Base-by-base conservation (phyloP, 2,797 vertebrate species). In the Prionace glauca region DNA sequence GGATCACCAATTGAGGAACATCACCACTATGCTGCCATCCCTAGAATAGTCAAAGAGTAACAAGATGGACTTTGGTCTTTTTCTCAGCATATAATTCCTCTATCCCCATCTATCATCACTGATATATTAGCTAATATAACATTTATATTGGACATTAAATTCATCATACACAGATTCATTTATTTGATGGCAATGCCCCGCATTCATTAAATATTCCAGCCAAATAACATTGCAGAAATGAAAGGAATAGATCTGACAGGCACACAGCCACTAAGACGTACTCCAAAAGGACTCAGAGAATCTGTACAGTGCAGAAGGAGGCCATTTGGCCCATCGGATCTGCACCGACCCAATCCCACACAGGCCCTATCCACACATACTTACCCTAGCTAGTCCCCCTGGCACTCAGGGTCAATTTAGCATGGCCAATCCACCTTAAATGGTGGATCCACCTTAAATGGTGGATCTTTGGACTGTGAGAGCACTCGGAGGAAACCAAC, bases 151-250 rank as follows among this genome's bases (percentile, higher is more conserved):
- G 60, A 91, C 60, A 91, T 62, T 20, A n/a, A n/a, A 67, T 91
- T 65, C 32, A 91, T 91, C 88, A 36, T 16, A 5, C 88, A 67
- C 32, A 67, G 62, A 91, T 36, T 91, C 36, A 36, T 67, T 65
- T 41, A 41, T 67, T 91, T 67, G 88, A 91, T n/a, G 60, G 60
- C 88, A 65, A 22, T 8, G 7, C 60, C n/a, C 32, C 60, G 67
- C 16, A 22, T 22, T 91, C 32, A 91, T 91, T 91, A 65, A 91
- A 32, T 91, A 62, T 91, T 36, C 62, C 22, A 10, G 65, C 29
- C 56, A 90, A 90, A 90, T 62, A 90, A 91, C 16, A 22, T n/a
- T n/a, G 60, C 88, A 90, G 88, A 91, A 67, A 36, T 32, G 65
- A 91, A 36, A 18, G 62, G 62, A 91, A 36, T 91, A 14, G 81